Evolutionary conservation across 2,797 vertebrate species (phyloP).

Genomic region (Phaenicophaeus curvirostris): DNA sequence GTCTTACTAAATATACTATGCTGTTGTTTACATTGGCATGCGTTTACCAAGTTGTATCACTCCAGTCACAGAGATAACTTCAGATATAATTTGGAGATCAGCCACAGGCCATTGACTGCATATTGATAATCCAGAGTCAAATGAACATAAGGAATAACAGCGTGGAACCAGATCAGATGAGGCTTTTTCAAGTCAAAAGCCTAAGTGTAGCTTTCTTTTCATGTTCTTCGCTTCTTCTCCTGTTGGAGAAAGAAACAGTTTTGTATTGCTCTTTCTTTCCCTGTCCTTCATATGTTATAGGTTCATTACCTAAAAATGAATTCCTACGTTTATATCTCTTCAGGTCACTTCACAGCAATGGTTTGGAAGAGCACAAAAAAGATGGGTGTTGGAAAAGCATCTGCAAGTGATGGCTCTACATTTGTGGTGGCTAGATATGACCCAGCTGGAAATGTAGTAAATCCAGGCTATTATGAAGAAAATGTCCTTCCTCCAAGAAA

Average conservation of each 20-base stretch:
- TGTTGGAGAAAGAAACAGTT: neutral
- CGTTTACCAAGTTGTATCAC: neutral
- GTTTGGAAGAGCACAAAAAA: constrained; percentile 93
- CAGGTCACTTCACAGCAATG: constrained; percentile 98
- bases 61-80: neutral
- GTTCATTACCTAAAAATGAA: neutral
- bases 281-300: neutral
- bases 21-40: neutral
- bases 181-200: neutral
- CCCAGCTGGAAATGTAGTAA: constrained; percentile 95
- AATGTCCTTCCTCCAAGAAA: constrained; percentile 90
- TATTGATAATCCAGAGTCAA: neutral
- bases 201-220: neutral
- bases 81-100: neutral
- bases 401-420: constrained; percentile 90
- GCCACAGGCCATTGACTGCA: neutral
- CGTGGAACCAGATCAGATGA: neutral
- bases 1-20: neutral
- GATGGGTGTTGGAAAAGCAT: constrained; percentile 92
- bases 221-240: neutral
- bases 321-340: neutral
- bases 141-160: neutral
- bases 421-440: constrained; percentile 97
- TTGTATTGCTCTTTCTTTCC: neutral
- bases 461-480: constrained; percentile 93